Base-by-base conservation (phyloP, 2,797 vertebrate species). In the Characodon lateralis region DNA sequence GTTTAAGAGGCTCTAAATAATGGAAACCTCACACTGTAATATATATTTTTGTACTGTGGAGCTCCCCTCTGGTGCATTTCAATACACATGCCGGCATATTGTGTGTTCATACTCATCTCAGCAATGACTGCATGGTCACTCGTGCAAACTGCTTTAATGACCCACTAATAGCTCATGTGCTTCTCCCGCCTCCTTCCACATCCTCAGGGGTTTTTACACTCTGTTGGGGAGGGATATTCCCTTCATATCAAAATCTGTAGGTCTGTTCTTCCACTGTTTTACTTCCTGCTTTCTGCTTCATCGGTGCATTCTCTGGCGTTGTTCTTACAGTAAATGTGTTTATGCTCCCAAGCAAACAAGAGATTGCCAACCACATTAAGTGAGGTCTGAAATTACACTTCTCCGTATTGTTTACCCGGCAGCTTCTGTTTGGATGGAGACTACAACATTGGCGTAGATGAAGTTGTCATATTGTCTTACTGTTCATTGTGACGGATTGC, bases 61-160 rank as follows among this genome's bases (percentile, higher is more conserved):
- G 73, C 74, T 85, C 68, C 78, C 86, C 78, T 80, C 63, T 46
- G 71, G 66, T 66, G 80, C 85, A 83, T 72, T 5, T 12, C 87
- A 88, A 81, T 35, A 74, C 73, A 86, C 55, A 26, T 78, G 66
- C 78, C 70, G 55, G 69, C 72, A 84, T 65, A 53, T 72, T 72
- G 75, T 81, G 85, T 46, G 72, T 78, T 87, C 77, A 80, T 78
- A 76, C 71, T 89, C 84, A 88, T 91, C 89, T 90, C 89, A 91
- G 86, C 85, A 77, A 78, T 73, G 77, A 88, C 79, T 85, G 73
- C 77, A 79, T 81, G 87, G 91, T 91, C 80, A 76, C 83, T 89
- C 84, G 87, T 92, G 92, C 92, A 90, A 83, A 82, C 81, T 78
- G 83, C 81, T 74, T 82, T 82, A 81, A 74, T 89, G 89, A 92